Conservation (phyloP, 2,113 vertebrate species). For the Benitochromis conjunctus region DNA sequence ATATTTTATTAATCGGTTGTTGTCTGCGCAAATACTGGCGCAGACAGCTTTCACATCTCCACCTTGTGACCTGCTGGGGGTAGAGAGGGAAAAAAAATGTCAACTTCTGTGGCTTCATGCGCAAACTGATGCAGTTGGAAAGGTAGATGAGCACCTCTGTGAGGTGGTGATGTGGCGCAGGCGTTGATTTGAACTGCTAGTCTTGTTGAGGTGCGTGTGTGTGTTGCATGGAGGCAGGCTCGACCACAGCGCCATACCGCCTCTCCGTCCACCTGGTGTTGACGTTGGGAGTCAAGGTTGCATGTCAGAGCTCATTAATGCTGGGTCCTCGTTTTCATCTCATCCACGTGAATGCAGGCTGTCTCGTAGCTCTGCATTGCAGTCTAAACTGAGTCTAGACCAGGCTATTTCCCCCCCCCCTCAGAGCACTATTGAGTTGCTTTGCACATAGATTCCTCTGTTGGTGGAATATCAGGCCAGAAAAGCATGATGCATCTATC, state of each 20-base stretch:
- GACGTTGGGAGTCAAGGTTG: slow-evolving; percentile 31
- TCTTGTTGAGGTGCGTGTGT: background rate
- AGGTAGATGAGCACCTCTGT: slow-evolving; percentile 25
- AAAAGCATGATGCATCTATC: background rate
- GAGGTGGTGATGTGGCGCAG: slow-evolving; percentile 47
- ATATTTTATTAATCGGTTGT: background rate
- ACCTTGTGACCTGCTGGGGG: background rate
- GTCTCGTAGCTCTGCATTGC: slow-evolving; percentile 65
- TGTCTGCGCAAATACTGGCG: slow-evolving; percentile 20
- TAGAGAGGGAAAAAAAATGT: background rate
- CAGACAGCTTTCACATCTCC: slow-evolving; percentile 20
- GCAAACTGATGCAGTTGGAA: background rate
- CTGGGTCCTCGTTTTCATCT: slow-evolving; percentile 22
- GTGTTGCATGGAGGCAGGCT: background rate
- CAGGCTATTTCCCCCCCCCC: slow-evolving; percentile 8
- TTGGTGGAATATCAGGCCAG: background rate
- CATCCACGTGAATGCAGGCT: slow-evolving; percentile 45
- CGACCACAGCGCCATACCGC: background rate
- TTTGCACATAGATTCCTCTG: slow-evolving; percentile 31
- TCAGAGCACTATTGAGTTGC: slow-evolving; percentile 16
- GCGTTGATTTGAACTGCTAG: background rate
- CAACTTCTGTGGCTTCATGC: background rate
- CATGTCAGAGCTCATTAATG: slow-evolving; percentile 51
- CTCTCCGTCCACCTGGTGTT: slow-evolving; percentile 46
- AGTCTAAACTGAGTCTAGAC: slow-evolving; percentile 53